Percentiles rank a stretch among this genome's conserved stretches.
phyloP scores from a whole-genome alignment of 2,797 vertebrate genomes.

The Melanotaenia nigrans region DNA sequence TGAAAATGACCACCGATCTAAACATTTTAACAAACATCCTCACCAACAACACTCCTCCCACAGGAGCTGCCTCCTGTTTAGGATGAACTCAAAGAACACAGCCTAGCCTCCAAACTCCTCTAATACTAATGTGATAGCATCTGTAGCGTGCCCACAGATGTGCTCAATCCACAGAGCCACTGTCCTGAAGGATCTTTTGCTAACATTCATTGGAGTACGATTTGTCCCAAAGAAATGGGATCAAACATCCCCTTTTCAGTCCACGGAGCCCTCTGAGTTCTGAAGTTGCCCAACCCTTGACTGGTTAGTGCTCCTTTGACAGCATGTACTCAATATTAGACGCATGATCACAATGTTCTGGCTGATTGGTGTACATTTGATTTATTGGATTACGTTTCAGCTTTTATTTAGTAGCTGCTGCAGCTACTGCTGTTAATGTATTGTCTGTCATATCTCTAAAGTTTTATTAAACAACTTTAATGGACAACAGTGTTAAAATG shows the following conservation, averaged over 20 bases:
- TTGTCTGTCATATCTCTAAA: slow-evolving; percentile 8
- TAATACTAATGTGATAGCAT: not conserved
- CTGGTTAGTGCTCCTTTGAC: too few relatives aligned
- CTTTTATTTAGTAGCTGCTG: slow-evolving; percentile 21
- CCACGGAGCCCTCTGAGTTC: not conserved
- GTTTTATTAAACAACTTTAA: not conserved
- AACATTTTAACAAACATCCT: too few relatives aligned
- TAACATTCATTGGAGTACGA: too few relatives aligned
- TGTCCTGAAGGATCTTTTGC: not conserved
- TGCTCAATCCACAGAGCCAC: not conserved
- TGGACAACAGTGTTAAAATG: not conserved
- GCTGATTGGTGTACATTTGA: slow-evolving; percentile 8
- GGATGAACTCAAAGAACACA: not conserved
- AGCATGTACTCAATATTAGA: not conserved
- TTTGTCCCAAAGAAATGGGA: too few relatives aligned
- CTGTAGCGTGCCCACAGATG: not conserved
- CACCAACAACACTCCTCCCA: not conserved
- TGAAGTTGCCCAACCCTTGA: not conserved
- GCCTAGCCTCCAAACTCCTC: not conserved
- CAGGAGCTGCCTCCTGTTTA: not conserved
- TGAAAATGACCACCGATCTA: not conserved
- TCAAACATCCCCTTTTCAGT: not conserved
- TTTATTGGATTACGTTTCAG: not conserved
- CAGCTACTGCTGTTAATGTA: slow-evolving; percentile 6
- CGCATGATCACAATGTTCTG: not conserved